phyloP scores from a whole-genome alignment of 1,140 invertebrate species.

The Drosophila eugracilis region DNA sequence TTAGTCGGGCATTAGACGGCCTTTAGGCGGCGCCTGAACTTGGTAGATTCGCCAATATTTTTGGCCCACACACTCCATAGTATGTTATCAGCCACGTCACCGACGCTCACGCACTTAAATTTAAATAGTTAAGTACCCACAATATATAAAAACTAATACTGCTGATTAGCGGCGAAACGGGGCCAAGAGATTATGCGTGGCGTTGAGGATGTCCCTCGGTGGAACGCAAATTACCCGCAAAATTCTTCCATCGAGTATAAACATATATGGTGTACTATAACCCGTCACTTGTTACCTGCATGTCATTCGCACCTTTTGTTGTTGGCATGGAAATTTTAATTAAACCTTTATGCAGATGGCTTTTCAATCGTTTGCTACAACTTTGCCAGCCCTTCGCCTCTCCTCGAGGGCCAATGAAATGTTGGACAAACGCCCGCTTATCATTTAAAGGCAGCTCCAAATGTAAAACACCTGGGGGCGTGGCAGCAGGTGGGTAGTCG shows the following conservation, averaged over 20 bases:
- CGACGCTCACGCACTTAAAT: slow-evolving; percentile 45
- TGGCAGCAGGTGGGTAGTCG: slow-evolving; percentile 21
- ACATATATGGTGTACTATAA: background rate
- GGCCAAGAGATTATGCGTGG: slow-evolving; percentile 69
- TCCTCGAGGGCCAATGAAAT: too few species aligned
- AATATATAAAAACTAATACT: slow-evolving; percentile 56
- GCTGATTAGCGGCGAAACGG: slow-evolving; percentile 67
- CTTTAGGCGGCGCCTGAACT: slow-evolving; percentile 18
- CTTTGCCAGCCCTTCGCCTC: background rate
- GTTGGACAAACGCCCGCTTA: slow-evolving; percentile 46
- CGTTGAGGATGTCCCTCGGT: slow-evolving; percentile 33
- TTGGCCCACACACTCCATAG: slow-evolving; percentile 11
- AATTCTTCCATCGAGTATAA: slow-evolving; percentile 18
- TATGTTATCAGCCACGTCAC: slow-evolving; percentile 37
- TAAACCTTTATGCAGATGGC: slow-evolving; percentile 66
- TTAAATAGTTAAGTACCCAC: slow-evolving; percentile 57
- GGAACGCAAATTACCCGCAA: slow-evolving; percentile 68
- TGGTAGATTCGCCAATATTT: slow-evolving; percentile 15
- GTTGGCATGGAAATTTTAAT: slow-evolving; percentile 53
- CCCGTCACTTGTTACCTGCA: slow-evolving; percentile 11
- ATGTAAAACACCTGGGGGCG: slow-evolving; percentile 28
- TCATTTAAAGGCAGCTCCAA: slow-evolving; percentile 45
- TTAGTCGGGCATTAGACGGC: slow-evolving; percentile 26
- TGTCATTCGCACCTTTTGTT: slow-evolving; percentile 24
- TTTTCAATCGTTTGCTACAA: slow-evolving; percentile 66